A percentile compares a stretch with the other conserved stretches of the same genome.
phyloP scores from a whole-genome alignment of 2,113 vertebrate species.

The Eublepharis macularius region DNA sequence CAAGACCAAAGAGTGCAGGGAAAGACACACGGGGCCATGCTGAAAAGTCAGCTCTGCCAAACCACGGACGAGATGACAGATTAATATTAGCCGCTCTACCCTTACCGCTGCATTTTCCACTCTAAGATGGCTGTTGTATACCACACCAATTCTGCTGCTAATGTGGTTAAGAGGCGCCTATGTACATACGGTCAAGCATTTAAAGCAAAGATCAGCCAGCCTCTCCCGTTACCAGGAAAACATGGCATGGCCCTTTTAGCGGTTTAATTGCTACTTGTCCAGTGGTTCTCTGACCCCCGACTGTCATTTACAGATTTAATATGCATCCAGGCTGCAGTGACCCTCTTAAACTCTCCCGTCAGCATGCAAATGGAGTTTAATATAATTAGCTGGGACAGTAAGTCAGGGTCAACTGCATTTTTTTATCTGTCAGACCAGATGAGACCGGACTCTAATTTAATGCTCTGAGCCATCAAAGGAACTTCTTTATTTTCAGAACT shows the following conservation, averaged over 20 bases:
- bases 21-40: neutral
- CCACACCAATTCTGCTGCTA: neutral
- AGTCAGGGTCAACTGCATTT: slow-evolving; percentile 2
- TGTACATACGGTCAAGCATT: neutral
- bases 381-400: slow-evolving; percentile 38
- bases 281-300: slow-evolving; percentile 3
- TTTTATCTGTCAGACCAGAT: slow-evolving; percentile 9
- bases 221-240: neutral
- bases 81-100: neutral
- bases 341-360: neutral
- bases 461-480: neutral
- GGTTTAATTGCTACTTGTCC: slow-evolving; percentile 30
- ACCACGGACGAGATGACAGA: neutral
- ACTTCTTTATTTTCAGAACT: rapidly evolving
- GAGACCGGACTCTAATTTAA: slow-evolving; percentile 25
- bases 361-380: slow-evolving; percentile 46
- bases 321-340: slow-evolving; percentile 7
- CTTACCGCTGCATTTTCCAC: rapidly evolving
- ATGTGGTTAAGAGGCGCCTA: slow-evolving; percentile 4
- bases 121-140: neutral
- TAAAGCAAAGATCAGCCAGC: neutral
- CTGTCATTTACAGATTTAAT: slow-evolving; percentile 42
- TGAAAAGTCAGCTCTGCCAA: too few relatives aligned
- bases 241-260: neutral
- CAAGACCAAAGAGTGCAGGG: neutral